Evolutionary conservation across 2,888 invertebrate genomes (phyloP).

Genomic region (Mellilla xanthometata): DNA sequence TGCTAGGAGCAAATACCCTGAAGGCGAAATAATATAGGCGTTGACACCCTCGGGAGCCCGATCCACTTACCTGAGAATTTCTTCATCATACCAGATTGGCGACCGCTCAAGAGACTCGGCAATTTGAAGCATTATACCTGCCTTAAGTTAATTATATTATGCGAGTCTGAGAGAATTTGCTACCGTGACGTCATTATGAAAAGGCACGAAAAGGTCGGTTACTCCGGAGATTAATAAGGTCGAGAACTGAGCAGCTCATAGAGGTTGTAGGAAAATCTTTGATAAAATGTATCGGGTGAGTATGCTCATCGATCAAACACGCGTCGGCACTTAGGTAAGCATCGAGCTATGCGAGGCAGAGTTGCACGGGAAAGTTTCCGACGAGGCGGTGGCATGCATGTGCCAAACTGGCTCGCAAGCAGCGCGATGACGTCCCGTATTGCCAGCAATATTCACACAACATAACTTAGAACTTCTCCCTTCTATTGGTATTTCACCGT

Average conservation of each 20-base stretch:
- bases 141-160: slow-evolving; percentile 60
- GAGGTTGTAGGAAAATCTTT: slow-evolving; percentile 38
- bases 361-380: slow-evolving; percentile 42
- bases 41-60: slow-evolving; percentile 28
- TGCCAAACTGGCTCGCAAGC: slow-evolving; percentile 39
- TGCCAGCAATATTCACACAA: slow-evolving; percentile 24
- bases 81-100: slow-evolving; percentile 48
- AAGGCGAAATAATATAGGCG: slow-evolving; percentile 41
- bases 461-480: slow-evolving; percentile 23
- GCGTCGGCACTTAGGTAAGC: slow-evolving; percentile 35
- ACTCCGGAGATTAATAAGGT: slow-evolving; percentile 53
- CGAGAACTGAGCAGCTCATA: slow-evolving; percentile 32
- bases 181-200: slow-evolving; percentile 57
- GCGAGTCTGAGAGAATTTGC: slow-evolving; percentile 54
- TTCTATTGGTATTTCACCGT: slow-evolving; percentile 16
- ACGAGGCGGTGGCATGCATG: slow-evolving; percentile 38
- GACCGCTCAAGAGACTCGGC: slow-evolving; percentile 40
- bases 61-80: slow-evolving; percentile 36
- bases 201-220: slow-evolving; percentile 49
- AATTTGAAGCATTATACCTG: slow-evolving; percentile 53
- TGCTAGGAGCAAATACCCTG: slow-evolving; percentile 44
- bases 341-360: slow-evolving; percentile 24
- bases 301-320: slow-evolving; percentile 68
- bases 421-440: slow-evolving; percentile 20
- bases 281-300: slow-evolving; percentile 58